A percentile compares a stretch with the other conserved stretches of the same genome.
Evolutionary conservation across 2,797 vertebrate genomes (phyloP).

Genomic region (Emys orbicularis): DNA sequence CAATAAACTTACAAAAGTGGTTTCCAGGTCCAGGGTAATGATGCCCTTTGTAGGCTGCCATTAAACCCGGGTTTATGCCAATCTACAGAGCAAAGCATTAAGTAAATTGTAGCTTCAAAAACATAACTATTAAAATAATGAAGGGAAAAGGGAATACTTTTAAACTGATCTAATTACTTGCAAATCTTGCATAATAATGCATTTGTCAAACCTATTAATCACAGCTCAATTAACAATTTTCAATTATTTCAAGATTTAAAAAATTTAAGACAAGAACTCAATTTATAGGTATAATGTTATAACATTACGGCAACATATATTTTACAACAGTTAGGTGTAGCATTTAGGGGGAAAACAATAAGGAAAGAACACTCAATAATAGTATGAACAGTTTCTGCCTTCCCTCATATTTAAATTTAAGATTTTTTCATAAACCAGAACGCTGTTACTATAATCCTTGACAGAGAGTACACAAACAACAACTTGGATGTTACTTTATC

Average conservation of each 20-base stretch:
- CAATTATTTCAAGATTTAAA: accelerated
- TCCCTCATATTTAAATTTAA: not conserved
- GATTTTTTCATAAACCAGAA: constrained; percentile 26
- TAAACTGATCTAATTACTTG: constrained; percentile 2
- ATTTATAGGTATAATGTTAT: not conserved
- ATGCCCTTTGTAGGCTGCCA: constrained; percentile 97
- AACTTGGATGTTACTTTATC: not conserved
- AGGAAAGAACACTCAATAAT: not conserved
- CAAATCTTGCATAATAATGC: not conserved
- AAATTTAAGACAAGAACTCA: not conserved
- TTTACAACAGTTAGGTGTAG: not conserved
- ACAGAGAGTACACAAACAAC: constrained; percentile 46
- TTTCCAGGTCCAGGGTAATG: constrained; percentile 99
- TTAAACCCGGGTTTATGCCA: constrained; percentile 97
- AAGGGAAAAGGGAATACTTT: not conserved
- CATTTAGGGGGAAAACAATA: not conserved
- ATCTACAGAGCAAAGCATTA: constrained; percentile 84
- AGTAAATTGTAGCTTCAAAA: constrained; percentile 1
- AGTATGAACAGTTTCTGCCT: not conserved
- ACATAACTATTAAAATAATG: not conserved
- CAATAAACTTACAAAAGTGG: constrained; percentile 93
- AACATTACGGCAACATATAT: not conserved
- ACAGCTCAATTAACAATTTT: not conserved
- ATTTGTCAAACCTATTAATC: not conserved
- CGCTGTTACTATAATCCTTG: not conserved